These are phyloP conservation scores for Labrus mixtus DNA, from an alignment of 2,113 vertebrate genomes.

Conservation along the genomic window DNA sequence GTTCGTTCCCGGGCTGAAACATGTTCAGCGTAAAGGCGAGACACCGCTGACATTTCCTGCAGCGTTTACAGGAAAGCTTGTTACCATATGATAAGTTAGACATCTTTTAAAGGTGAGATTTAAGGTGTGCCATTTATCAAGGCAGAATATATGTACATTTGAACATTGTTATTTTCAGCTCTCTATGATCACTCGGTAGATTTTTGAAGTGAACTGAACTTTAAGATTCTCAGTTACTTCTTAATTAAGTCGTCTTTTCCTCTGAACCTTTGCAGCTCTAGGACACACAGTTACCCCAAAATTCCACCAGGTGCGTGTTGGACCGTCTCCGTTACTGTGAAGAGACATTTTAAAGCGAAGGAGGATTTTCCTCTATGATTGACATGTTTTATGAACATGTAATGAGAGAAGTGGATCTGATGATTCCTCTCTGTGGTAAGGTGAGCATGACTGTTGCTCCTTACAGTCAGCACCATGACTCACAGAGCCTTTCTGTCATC, in stretches of 20 bases:
- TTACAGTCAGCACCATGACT: no score
- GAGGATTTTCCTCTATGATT: background rate
- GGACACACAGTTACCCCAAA: no score
- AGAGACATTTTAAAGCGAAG: no score
- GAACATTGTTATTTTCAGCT: background rate
- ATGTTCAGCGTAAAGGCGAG: background rate
- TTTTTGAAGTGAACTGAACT: no score
- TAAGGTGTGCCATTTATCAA: conserved; percentile 26
- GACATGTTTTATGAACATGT: background rate
- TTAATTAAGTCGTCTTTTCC: no score
- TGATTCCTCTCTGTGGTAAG: background rate
- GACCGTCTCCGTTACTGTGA: no score
- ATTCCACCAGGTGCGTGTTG: no score
- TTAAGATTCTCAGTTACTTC: no score
- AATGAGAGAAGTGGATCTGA: background rate
- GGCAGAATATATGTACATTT: background rate
- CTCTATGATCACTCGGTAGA: no score
- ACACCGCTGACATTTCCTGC: conserved; percentile 38
- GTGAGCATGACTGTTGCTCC: background rate
- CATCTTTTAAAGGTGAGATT: background rate
- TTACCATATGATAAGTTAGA: conserved; percentile 27
- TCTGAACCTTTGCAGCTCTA: no score
- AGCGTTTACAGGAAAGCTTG: conserved; percentile 16
- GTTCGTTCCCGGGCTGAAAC: conserved; percentile 9
- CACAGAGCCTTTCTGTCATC: background rate